Conservation (phyloP, 2,797 vertebrate genomes). For the Onychomys arenicola region DNA sequence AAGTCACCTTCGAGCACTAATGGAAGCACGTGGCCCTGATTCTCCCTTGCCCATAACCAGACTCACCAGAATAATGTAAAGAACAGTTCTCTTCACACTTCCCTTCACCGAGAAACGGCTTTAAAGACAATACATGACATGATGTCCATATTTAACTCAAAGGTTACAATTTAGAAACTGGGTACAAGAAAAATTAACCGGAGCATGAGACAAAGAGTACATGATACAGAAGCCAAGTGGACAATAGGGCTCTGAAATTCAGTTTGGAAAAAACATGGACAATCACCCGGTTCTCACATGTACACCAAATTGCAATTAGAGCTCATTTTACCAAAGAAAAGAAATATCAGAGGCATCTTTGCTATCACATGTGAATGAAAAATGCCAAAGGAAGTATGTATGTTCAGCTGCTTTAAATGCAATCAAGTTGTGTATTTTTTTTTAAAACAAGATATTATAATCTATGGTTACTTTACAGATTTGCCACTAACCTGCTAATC, state of each 20-base stretch:
- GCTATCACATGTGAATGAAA: not conserved
- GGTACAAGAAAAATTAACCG: slow-evolving; percentile 44
- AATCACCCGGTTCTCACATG: not conserved
- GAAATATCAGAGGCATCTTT: not conserved
- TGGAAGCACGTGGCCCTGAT: slow-evolving; percentile 14
- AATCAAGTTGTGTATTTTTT: slow-evolving; percentile 50
- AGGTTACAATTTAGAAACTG: slow-evolving; percentile 55
- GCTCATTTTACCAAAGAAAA: slow-evolving; percentile 51
- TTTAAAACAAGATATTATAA: slow-evolving; percentile 35
- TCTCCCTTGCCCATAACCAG: slow-evolving; percentile 65
- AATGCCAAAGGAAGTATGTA: slow-evolving; percentile 6
- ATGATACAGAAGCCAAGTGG: slow-evolving; percentile 31
- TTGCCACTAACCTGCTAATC: slow-evolving; percentile 45
- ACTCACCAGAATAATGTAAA: not conserved
- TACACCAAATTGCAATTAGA: slow-evolving; percentile 52
- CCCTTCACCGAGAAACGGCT: slow-evolving; percentile 33
- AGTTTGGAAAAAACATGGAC: slow-evolving; percentile 32
- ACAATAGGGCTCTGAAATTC: slow-evolving; percentile 47
- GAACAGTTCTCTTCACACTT: slow-evolving; percentile 11
- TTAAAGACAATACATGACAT: slow-evolving; percentile 20
- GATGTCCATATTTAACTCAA: slow-evolving; percentile 52
- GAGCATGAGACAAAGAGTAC: slow-evolving; percentile 43
- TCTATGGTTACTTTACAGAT: slow-evolving; percentile 42
- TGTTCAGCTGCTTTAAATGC: slow-evolving; percentile 28
- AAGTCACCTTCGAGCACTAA: slow-evolving; percentile 76